Base-by-base conservation (phyloP, 1,140 invertebrate genomes). In the Rhagoletis zephyria region DNA sequence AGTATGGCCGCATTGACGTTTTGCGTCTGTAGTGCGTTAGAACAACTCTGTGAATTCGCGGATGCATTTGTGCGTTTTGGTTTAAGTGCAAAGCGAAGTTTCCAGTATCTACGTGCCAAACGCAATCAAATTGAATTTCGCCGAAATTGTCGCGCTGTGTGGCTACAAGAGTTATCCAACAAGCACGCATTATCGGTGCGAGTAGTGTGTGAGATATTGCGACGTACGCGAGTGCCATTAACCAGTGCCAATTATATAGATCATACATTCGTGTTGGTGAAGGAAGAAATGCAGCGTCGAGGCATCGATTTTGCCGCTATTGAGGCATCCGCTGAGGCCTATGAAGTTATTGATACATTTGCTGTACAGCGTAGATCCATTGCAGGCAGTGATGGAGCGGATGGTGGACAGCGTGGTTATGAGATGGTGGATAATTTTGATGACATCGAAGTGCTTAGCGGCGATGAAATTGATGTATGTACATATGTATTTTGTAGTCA, bases 1-100 rank as follows among this genome's bases (percentile, higher is more conserved):
- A 86, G 4, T 70, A 93, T 93, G 92, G 92, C 90, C 87, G 91
- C 92, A 89, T 87, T 93, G 88, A 88, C 89, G 86, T 88, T 90
- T 85, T 88, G 91, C 59, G 88, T 87, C 61, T 89, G 87, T 86
- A 88, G 87, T 88, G 88, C 90, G 19, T 67, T 92, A 85, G 87
- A 89, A 48, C 91, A 92, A 65, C 70, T 93, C 30, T 90, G 88
- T 88, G 90, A 90, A 89, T 89, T 92, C 40, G 88, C 90, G 88
- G 88, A 91, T 93, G 91, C 90, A 85, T 90, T 91, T 88, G 88
- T 89, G 88, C 89, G 89, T 30, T 91, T 89, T 86, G 87, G 88
- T 65, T 92, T 90, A 65, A 87, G 90, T 87, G 87, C 90, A 10
- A 85, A 74, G 1, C 88, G 87, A 87, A 91, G 90, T 87, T 70